Evolutionary conservation across 2,113 vertebrate genomes (phyloP), one percentile per base, ranked within the genome.

Genomic region (Spea bombifrons): DNA sequence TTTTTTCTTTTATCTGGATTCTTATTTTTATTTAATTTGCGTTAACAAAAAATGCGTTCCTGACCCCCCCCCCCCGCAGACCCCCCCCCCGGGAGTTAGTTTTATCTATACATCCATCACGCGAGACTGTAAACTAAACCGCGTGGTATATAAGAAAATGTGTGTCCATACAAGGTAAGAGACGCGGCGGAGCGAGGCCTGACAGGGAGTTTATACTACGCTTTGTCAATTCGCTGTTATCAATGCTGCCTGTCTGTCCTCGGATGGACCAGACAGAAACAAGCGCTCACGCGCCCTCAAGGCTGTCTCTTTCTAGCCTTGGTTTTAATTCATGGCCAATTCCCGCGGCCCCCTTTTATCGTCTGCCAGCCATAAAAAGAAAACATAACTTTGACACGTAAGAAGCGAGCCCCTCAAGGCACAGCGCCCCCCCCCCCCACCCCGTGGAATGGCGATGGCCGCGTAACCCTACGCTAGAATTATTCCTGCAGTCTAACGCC

Each of bases 221-320:
- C 64, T 66, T 61, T 72, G 77, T 74, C 70, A 73, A 65, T 47
- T 74, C 55, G n/a, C 50, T 44, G 77, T 68, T 80, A 80, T 80
- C 78, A 73, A 66, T 74, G 71, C 45, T 13, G 78, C 67, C 64
- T 68, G 78, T 68, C 78, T 80, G 78, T 74, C 78, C 71, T 74
- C 74, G 71, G 71, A 73, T 64, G 68, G 71, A 63, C 16, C 8
- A 80, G 78, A 74, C 71, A 68, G 71, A 73, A 73, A 73, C 65
- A 79, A 73, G 77, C 13, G 16, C 30, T 74, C 67, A 15, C 67
- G 71, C 45, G 52, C 78, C 71, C 57, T 73, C 17, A 8, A 73
- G 50, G 50, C 53, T 48, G 77, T 67, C 43, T 80, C 61, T 49
- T 13, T 49, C 10, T 61, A 55, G 73, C 71, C 71, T 74, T 68